Conservation (phyloP, 2,888 invertebrate species). For the Epinotia bilunana region DNA sequence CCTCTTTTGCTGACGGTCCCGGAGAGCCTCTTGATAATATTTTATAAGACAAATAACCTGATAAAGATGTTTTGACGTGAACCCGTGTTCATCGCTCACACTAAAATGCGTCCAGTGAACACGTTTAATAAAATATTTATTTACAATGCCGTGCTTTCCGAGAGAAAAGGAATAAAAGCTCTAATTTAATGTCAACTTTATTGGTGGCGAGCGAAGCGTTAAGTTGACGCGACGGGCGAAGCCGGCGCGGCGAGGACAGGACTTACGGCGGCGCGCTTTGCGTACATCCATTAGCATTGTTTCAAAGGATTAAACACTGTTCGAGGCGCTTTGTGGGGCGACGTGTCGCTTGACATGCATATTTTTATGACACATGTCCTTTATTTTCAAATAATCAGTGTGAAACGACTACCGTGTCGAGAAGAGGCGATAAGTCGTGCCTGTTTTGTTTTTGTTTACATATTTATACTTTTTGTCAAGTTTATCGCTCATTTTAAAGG, state of each 20-base stretch:
- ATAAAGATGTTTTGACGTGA: conserved; percentile 85
- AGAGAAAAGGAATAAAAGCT: conserved; percentile 74
- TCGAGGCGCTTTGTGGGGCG: conserved; percentile 66
- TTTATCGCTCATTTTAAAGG: conserved; percentile 42
- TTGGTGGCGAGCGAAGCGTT: conserved; percentile 80
- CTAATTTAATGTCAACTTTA: conserved; percentile 82
- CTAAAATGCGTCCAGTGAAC: conserved; percentile 82
- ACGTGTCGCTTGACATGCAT: conserved; percentile 74
- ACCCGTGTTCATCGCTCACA: conserved; percentile 84
- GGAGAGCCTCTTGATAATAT: conserved; percentile 83
- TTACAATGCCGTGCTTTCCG: conserved; percentile 76
- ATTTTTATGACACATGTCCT: conserved; percentile 80
- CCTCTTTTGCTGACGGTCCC: conserved; percentile 83
- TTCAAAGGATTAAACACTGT: conserved; percentile 81
- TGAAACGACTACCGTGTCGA: conserved; percentile 77
- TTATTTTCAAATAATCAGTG: conserved; percentile 72
- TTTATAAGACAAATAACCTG: conserved; percentile 85
- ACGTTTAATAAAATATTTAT: conserved; percentile 82
- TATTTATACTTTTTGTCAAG: conserved; percentile 46
- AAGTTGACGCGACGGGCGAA: conserved; percentile 74
- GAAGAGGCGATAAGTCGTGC: conserved; percentile 64
- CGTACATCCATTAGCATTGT: conserved; percentile 84
- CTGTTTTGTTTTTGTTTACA: conserved; percentile 52
- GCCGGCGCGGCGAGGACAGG: conserved; percentile 72
- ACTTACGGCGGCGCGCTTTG: conserved; percentile 73